phyloP scores from a whole-genome alignment of 2,888 invertebrate species.

The Orthosia incerta region DNA sequence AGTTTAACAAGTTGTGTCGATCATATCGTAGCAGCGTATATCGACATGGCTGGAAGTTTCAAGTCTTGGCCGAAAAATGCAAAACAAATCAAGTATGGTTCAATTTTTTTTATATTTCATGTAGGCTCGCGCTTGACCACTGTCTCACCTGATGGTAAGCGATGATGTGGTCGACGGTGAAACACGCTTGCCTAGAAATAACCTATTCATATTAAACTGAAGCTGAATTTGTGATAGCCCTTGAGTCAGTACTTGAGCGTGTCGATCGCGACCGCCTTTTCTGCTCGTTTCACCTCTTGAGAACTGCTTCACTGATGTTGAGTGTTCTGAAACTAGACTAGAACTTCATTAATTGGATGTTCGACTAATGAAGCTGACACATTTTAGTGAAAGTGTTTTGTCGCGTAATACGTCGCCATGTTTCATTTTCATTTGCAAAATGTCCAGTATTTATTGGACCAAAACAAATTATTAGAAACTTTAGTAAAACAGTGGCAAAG shows the following conservation, averaged over 20 bases:
- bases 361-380: slow-evolving; percentile 14
- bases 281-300: slow-evolving; percentile 27
- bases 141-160: no score
- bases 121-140: no score
- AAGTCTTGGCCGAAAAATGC: not conserved
- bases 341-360: slow-evolving; percentile 16
- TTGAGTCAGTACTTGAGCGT: slow-evolving; percentile 26
- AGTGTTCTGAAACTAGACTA: slow-evolving; percentile 43
- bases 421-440: slow-evolving; percentile 1
- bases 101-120: no score
- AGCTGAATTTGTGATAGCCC: not conserved
- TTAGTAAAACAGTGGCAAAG: not conserved
- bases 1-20: no score
- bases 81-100: not conserved
- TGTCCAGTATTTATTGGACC: not conserved
- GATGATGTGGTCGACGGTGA: no score
- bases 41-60: no score
- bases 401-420: not conserved
- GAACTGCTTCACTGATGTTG: slow-evolving; percentile 32
- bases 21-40: no score
- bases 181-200: no score
- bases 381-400: not conserved
- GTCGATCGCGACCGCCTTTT: slow-evolving; percentile 48
- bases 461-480: no score
- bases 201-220: no score